Percentiles rank a stretch among this genome's conserved stretches.
Conservation (phyloP, 2,797 vertebrate species). For the Eulemur mongoz region DNA sequence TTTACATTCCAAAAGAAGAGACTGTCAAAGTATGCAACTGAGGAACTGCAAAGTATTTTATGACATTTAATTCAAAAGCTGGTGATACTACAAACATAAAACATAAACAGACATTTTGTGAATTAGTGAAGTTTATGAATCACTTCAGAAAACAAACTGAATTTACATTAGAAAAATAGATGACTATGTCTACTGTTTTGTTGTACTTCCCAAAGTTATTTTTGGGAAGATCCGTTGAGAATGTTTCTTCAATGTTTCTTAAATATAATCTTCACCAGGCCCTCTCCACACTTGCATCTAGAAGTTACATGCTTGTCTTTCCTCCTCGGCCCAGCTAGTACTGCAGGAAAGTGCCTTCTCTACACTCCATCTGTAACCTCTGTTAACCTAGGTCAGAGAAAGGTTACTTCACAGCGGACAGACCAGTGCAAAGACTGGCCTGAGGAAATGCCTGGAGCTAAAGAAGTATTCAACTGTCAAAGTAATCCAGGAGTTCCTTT, state of each 20-base stretch:
- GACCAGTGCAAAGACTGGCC: background rate
- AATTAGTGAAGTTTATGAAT: background rate
- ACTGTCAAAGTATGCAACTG: background rate
- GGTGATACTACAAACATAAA: background rate
- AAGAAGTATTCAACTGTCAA: background rate
- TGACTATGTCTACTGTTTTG: background rate
- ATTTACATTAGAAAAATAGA: slow-evolving; percentile 1
- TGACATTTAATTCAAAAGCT: background rate
- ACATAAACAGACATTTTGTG: background rate
- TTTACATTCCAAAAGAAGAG: background rate
- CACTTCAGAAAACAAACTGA: background rate
- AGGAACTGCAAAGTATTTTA: background rate
- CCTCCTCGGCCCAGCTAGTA: background rate
- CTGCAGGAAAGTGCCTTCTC: background rate
- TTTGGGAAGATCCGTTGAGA: background rate
- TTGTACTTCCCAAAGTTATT: background rate
- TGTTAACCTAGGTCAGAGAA: background rate
- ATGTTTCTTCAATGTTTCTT: background rate
- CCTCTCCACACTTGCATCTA: background rate
- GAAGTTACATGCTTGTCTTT: background rate
- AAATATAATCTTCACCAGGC: background rate
- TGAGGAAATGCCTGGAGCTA: background rate
- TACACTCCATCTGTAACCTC: background rate
- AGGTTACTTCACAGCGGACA: background rate
- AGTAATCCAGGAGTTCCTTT: background rate